These are phyloP conservation scores for Camponotus fellah DNA, from an alignment of 2,888 invertebrate genomes.

Conservation along the genomic window DNA sequence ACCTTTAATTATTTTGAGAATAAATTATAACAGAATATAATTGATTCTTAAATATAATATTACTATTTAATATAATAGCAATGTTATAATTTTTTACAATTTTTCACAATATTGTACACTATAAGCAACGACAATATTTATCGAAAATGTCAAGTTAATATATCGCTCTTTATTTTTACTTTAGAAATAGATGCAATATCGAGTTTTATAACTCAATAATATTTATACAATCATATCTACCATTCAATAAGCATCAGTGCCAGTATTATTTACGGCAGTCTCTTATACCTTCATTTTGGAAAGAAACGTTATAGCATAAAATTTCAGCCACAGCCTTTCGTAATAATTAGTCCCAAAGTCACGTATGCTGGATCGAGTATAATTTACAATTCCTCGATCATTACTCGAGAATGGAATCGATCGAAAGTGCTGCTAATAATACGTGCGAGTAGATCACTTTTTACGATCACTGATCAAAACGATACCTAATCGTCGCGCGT, in stretches of 20 bases:
- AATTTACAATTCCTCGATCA: slow-evolving; percentile 46
- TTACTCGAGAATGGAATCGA: slow-evolving; percentile 47
- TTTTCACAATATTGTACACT: background rate
- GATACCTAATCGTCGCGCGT: slow-evolving; percentile 57
- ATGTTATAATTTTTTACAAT: background rate
- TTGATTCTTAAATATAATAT: background rate
- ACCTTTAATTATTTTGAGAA: background rate
- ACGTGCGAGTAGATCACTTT: slow-evolving; percentile 44
- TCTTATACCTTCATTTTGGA: background rate
- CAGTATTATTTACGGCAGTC: background rate
- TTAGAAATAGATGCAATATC: background rate
- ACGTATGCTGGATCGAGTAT: slow-evolving; percentile 39
- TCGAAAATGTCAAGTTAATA: background rate
- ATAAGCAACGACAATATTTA: background rate
- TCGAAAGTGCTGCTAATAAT: slow-evolving; percentile 59
- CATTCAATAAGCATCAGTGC: background rate
- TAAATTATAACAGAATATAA: background rate
- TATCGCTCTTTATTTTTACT: background rate
- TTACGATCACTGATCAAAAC: slow-evolving; percentile 56
- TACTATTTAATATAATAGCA: background rate
- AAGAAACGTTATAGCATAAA: background rate
- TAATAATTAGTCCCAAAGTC: slow-evolving; percentile 41
- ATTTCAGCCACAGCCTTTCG: slow-evolving; percentile 23
- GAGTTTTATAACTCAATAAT: background rate
- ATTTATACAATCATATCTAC: background rate